These are phyloP conservation scores for Rhadinocentrus ornatus DNA, from an alignment of 2,797 vertebrate species.

Conservation along the genomic window DNA sequence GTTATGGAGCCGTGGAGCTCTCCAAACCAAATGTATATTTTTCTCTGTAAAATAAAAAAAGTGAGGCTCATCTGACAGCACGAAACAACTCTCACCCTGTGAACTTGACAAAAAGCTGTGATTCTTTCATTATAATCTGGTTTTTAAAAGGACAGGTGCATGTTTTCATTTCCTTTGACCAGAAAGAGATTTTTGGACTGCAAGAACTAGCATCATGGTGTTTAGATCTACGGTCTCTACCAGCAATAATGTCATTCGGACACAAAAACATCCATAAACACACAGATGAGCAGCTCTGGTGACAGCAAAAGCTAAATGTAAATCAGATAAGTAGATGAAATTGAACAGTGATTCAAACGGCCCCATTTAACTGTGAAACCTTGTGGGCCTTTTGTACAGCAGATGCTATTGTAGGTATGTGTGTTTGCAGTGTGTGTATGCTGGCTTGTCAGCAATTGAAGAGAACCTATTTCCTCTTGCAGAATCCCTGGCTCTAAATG, in stretches of 20 bases:
- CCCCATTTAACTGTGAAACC: constrained; percentile 57
- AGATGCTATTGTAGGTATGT: constrained; percentile 42
- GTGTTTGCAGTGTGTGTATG: constrained; percentile 39
- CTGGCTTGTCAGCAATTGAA: constrained; percentile 66
- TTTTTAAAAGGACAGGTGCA: background rate
- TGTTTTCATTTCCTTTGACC: background rate
- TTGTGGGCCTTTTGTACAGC: constrained; percentile 56
- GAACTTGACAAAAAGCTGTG: background rate
- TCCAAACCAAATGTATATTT: background rate
- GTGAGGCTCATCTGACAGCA: background rate
- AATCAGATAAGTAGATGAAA: constrained; percentile 75
- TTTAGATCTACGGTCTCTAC: constrained; percentile 48
- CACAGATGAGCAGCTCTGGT: constrained; percentile 18
- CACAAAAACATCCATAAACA: constrained; percentile 40
- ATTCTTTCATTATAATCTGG: background rate
- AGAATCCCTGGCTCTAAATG: constrained; percentile 80
- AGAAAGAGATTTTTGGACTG: constrained; percentile 7
- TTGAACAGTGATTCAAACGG: constrained; percentile 71
- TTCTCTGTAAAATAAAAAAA: background rate
- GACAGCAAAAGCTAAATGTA: constrained; percentile 70
- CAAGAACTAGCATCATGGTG: background rate
- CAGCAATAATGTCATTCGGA: constrained; percentile 38
- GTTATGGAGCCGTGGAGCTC: background rate
- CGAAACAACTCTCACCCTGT: background rate
- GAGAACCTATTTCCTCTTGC: constrained; percentile 77